Evolutionary conservation across 2,888 invertebrate genomes (phyloP).

Genomic region (Achlya flavicornis): DNA sequence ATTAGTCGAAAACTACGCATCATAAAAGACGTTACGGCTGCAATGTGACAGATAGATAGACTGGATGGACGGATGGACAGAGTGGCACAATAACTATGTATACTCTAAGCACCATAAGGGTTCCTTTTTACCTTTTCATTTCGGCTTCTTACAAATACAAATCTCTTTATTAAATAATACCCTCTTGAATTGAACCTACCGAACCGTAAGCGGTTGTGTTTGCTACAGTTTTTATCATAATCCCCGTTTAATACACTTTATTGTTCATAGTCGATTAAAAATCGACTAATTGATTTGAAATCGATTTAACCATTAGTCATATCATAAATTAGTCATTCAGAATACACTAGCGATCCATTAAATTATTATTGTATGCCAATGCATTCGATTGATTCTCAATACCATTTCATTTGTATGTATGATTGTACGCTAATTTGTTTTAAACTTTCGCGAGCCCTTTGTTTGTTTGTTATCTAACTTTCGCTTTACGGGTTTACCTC

Average conservation of each 20-base stretch:
- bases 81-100: no score
- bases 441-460: not conserved
- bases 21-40: no score
- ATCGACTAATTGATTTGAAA: not conserved
- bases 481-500: not conserved
- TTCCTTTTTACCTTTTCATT: no score
- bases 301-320: not conserved
- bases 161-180: no score
- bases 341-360: not conserved
- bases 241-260: not conserved
- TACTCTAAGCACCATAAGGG: no score
- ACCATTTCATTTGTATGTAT: not conserved
- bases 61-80: no score
- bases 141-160: no score
- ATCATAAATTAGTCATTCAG: not conserved
- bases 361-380: not conserved
- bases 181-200: not conserved
- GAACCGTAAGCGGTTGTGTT: not conserved
- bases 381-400: not conserved
- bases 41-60: no score
- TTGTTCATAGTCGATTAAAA: not conserved
- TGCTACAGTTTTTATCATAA: no score
- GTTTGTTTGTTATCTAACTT: not conserved
- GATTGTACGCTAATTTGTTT: not conserved
- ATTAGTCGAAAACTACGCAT: no score